Evolutionary conservation across 2,113 vertebrate species (phyloP), one percentile per base, ranked within the genome.

Genomic region (Ornithorhynchus anatinus): DNA sequence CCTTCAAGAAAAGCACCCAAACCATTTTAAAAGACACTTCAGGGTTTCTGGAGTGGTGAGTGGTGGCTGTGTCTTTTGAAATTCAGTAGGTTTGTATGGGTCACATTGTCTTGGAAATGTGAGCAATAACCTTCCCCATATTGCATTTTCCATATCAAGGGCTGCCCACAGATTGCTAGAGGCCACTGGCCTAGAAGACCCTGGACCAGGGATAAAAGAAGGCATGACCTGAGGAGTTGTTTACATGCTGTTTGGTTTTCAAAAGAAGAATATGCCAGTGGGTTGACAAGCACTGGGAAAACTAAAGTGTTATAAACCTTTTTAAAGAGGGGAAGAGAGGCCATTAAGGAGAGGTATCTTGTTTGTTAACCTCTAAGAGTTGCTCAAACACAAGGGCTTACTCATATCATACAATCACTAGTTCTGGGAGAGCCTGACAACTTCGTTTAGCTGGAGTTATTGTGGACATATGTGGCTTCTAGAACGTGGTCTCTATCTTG

Each of bases 401-500:
- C 54, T 25, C 45, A 75, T 74, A 74, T 69, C 58, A 44, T 52
- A 71, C n/a, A n/a, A n/a, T n/a, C n/a, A n/a, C n/a, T n/a, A n/a
- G n/a, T n/a, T n/a, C n/a, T n/a, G n/a, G n/a, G n/a, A n/a, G n/a
- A n/a, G n/a, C n/a, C n/a, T n/a, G n/a, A n/a, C n/a, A n/a, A n/a
- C n/a, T n/a, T n/a, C n/a, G n/a, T n/a, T n/a, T n/a, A n/a, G n/a
- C n/a, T n/a, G n/a, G n/a, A n/a, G n/a, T n/a, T n/a, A n/a, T n/a
- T n/a, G n/a, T n/a, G n/a, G n/a, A n/a, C n/a, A n/a, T n/a, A n/a
- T n/a, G n/a, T n/a, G n/a, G n/a, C n/a, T n/a, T n/a, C n/a, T n/a
- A n/a, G n/a, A n/a, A n/a, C n/a, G n/a, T n/a, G n/a, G n/a, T n/a
- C n/a, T n/a, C n/a, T n/a, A n/a, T n/a, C n/a, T n/a, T n/a, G n/a